A percentile compares a stretch with the other conserved stretches of the same genome.
Evolutionary conservation across 2,888 invertebrate genomes (phyloP).

Genomic region (Stenchaetothrips biformis): DNA sequence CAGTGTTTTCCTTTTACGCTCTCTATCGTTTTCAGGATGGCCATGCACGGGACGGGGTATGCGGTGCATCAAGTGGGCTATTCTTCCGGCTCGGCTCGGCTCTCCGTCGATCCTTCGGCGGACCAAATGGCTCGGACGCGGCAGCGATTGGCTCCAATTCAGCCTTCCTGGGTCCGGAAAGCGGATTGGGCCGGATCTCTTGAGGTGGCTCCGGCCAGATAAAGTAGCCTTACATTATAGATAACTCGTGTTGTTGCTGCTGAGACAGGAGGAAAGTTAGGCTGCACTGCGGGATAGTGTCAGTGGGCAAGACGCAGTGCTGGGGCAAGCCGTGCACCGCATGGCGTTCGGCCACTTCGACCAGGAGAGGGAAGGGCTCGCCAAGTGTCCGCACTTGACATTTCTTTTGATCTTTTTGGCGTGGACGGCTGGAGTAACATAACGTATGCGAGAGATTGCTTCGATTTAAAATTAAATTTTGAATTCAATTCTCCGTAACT

Average conservation of each 20-base stretch:
- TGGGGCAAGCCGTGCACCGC: too few relatives aligned
- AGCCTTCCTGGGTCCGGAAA: background rate
- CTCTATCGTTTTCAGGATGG: too few relatives aligned
- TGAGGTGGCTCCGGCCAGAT: background rate
- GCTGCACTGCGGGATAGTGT: background rate
- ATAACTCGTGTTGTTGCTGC: background rate
- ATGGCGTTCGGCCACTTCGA: too few relatives aligned
- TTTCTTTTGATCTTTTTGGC: too few relatives aligned
- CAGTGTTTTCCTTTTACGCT: background rate
- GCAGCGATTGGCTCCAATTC: conserved; percentile 17
- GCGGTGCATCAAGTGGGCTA: conserved; percentile 19
- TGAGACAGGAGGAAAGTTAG: background rate
- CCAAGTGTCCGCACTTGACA: too few relatives aligned
- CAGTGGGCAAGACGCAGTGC: background rate
- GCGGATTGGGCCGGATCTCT: background rate
- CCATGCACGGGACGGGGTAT: too few relatives aligned
- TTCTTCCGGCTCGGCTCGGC: conserved; percentile 1
- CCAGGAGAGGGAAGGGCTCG: too few relatives aligned
- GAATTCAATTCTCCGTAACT: too few relatives aligned
- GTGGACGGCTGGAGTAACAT: too few relatives aligned
- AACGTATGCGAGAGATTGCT: too few relatives aligned
- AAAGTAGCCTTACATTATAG: conserved; percentile 2
- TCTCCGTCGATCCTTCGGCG: background rate
- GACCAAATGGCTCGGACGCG: conserved; percentile 14
- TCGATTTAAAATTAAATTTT: too few relatives aligned